These are phyloP conservation scores for Sisor rabdophorus DNA, from an alignment of 2,113 vertebrate species.

Conservation along the genomic window DNA sequence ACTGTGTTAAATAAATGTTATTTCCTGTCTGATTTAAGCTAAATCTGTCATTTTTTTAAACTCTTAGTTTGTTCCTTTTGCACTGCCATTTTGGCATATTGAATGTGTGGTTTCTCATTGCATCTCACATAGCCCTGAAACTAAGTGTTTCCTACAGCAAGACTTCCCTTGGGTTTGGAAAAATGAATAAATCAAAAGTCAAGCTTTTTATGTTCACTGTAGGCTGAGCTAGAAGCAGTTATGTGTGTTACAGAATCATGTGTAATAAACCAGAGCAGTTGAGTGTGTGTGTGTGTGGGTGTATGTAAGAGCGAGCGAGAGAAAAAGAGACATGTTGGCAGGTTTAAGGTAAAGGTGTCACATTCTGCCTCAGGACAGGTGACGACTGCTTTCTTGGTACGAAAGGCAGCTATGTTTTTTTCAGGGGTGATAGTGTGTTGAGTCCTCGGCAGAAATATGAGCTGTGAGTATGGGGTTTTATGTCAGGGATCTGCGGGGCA, in stretches of 20 bases:
- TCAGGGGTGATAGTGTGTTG: constrained; percentile 51
- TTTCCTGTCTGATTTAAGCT: background rate
- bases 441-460: constrained; percentile 41
- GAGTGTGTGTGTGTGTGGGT: constrained; percentile 14
- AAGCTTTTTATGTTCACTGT: constrained; percentile 1
- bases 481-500: constrained; percentile 23
- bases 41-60: background rate
- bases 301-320: background rate
- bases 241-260: constrained; percentile 16
- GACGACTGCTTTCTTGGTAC: constrained; percentile 57
- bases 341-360: constrained; percentile 44
- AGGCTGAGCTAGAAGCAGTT: constrained; percentile 7
- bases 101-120: constrained; percentile 81
- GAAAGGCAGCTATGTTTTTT: constrained; percentile 54
- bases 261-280: constrained; percentile 27
- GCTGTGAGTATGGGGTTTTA: constrained; percentile 21
- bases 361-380: constrained; percentile 38
- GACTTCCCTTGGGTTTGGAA: background rate
- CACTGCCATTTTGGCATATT: constrained; percentile 60
- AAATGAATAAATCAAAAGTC: background rate
- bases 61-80: background rate
- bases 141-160: background rate
- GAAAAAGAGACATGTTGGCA: background rate
- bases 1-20: background rate
- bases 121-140: constrained; percentile 76